phyloP scores from a whole-genome alignment of 1,140 invertebrate genomes.

The Brachionus calyciflorus region DNA sequence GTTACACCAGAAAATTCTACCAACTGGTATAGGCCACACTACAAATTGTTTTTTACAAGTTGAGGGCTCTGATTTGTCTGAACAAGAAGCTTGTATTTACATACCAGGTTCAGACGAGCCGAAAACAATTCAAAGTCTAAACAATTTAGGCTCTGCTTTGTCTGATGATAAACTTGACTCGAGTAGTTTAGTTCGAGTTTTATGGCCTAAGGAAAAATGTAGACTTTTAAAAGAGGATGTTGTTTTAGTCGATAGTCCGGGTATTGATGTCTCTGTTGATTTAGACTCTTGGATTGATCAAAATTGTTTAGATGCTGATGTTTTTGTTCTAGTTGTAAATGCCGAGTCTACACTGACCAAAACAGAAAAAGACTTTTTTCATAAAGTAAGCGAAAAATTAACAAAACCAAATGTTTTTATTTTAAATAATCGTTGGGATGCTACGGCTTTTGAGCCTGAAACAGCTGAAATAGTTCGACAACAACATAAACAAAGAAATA shows the following conservation, averaged over 20 bases:
- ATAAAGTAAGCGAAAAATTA: conserved; percentile 90
- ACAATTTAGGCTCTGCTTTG: conserved; percentile 76
- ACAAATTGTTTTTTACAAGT: conserved; percentile 99
- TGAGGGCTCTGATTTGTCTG: conserved; percentile 64
- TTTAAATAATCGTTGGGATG: conserved; percentile 98
- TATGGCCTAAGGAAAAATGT: conserved; percentile 94
- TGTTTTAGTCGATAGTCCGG: conserved; percentile 92
- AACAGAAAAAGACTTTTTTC: conserved; percentile 98
- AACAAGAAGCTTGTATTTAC: conserved; percentile 41
- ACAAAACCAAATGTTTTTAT: conserved; percentile 99
- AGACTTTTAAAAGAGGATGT: conserved; percentile 91
- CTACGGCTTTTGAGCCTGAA: conserved; percentile 88
- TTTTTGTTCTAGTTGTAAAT: conserved; percentile 97
- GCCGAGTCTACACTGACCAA: conserved; percentile 97
- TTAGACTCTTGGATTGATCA: conserved; percentile 98
- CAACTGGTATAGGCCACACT: conserved; percentile 97
- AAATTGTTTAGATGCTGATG: conserved; percentile 97
- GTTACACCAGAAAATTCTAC: conserved; percentile 92
- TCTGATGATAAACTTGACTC: conserved; percentile 84
- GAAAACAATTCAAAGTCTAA: background rate
- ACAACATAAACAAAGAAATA: conserved; percentile 88
- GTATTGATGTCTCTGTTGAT: conserved; percentile 95
- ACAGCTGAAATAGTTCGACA: conserved; percentile 68
- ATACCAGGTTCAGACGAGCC: background rate
- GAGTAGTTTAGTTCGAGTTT: conserved; percentile 76